Evolutionary conservation across 1,140 invertebrate species (phyloP).

Genomic region (Holotrichia oblita): DNA sequence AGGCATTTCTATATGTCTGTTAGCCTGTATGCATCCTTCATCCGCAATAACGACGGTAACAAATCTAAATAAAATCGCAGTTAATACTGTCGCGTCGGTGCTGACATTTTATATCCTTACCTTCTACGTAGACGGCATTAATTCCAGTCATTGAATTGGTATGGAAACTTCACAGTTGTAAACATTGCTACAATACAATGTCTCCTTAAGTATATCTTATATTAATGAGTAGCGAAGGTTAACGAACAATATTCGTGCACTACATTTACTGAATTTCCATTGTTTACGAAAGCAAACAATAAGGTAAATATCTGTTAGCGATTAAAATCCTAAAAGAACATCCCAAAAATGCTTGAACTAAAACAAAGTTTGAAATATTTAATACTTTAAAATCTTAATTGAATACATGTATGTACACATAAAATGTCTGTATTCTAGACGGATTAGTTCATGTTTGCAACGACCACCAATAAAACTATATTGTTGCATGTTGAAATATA

Average conservation of each 20-base stretch:
- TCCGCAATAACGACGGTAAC: not conserved
- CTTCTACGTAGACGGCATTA: not conserved
- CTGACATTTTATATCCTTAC: conserved; percentile 3
- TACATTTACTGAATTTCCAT: not conserved
- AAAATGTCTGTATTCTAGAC: too few species aligned
- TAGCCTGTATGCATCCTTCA: not conserved
- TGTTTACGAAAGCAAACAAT: not conserved
- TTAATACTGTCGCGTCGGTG: not conserved
- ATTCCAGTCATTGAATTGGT: not conserved
- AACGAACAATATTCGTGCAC: not conserved
- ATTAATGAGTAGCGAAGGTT: not conserved
- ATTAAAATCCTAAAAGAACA: not conserved
- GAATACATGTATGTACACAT: too few species aligned
- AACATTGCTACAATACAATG: not conserved
- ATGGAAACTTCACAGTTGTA: not conserved
- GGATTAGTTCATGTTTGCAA: too few species aligned
- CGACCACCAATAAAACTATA: too few species aligned
- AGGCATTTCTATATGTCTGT: not conserved
- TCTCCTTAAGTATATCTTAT: not conserved
- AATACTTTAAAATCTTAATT: too few species aligned
- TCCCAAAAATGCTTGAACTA: not conserved
- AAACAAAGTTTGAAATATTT: not conserved
- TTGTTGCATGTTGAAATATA: too few species aligned
- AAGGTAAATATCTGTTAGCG: not conserved
- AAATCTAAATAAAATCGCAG: not conserved